A percentile compares a stretch with the other conserved stretches of the same genome.
phyloP scores from a whole-genome alignment of 2,113 vertebrate genomes.

The Irena cyanogastra region DNA sequence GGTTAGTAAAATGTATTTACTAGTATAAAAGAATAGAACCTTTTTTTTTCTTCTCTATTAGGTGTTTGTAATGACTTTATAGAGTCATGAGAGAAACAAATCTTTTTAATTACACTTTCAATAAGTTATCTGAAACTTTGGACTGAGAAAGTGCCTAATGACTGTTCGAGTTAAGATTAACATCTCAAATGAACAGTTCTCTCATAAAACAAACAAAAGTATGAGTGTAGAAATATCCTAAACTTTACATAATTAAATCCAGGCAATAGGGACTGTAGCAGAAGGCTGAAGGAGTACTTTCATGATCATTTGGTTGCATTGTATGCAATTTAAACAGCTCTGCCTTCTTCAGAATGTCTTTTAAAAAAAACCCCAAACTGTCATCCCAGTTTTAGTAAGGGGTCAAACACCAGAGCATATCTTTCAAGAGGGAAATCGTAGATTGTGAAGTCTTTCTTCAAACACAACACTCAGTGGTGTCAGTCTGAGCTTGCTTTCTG shows the following conservation, averaged over 20 bases:
- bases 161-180: not conserved
- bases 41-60: not conserved
- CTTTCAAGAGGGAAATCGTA: not conserved
- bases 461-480: not conserved
- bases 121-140: not conserved
- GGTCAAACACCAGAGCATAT: not conserved
- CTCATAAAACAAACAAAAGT: not conserved
- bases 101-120: not conserved
- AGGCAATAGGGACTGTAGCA: not conserved
- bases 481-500: not conserved
- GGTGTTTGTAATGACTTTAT: not conserved
- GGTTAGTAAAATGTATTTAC: not conserved
- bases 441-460: not conserved
- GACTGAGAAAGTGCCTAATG: not conserved
- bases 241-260: not conserved
- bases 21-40: not conserved
- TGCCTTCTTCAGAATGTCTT: not conserved
- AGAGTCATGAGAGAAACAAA: not conserved
- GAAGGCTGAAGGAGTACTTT: not conserved
- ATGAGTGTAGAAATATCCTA: not conserved
- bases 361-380: rapidly evolving
- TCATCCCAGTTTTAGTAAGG: not conserved
- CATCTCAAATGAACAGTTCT: not conserved
- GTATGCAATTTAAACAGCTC: not conserved
- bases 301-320: not conserved